phyloP scores from a whole-genome alignment of 2,888 invertebrate genomes.

The Caenorhabditis virilis region DNA sequence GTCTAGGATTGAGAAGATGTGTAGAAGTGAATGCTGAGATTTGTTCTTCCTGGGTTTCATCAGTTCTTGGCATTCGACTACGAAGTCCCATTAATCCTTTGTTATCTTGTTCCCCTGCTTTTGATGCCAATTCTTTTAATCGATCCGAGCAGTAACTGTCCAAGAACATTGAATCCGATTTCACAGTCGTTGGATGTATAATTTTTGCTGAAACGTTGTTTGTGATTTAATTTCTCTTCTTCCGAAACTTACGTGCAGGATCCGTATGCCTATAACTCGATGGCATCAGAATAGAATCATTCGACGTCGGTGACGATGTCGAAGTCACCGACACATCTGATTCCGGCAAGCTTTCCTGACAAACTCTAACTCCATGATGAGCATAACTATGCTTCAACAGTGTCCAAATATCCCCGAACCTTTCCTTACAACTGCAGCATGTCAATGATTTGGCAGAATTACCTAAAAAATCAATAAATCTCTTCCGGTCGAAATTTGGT shows the following conservation, averaged over 20 bases:
- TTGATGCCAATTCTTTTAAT: slow-evolving; percentile 64
- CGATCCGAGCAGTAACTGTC: slow-evolving; percentile 62
- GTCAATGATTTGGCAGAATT: slow-evolving; percentile 46
- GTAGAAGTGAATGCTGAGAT: slow-evolving; percentile 53
- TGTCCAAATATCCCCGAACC: slow-evolving; percentile 63
- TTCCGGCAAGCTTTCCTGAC: slow-evolving; percentile 46
- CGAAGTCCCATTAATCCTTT: slow-evolving; percentile 24
- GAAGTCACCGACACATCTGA: slow-evolving; percentile 42
- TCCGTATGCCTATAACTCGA: slow-evolving; percentile 27
- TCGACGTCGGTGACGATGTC: slow-evolving; percentile 49
- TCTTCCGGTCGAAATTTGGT: too few relatives aligned
- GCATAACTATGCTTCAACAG: slow-evolving; percentile 63
- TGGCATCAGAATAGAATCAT: slow-evolving; percentile 35
- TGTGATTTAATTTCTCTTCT: too few relatives aligned
- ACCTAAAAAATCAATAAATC: slow-evolving; percentile 11
- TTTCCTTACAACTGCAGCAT: slow-evolving; percentile 62
- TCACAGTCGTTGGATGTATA: slow-evolving; percentile 26
- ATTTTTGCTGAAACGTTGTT: slow-evolving; percentile 22
- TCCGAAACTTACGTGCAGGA: slow-evolving; percentile 3
- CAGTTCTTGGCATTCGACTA: slow-evolving; percentile 34
- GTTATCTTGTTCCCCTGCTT: slow-evolving; percentile 51
- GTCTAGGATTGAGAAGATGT: slow-evolving; percentile 17
- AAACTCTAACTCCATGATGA: slow-evolving; percentile 61
- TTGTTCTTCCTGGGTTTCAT: slow-evolving; percentile 56
- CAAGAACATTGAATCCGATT: slow-evolving; percentile 28